Evolutionary conservation across 2,113 vertebrate genomes (phyloP).

Genomic region (Ailuropoda melanoleuca): DNA sequence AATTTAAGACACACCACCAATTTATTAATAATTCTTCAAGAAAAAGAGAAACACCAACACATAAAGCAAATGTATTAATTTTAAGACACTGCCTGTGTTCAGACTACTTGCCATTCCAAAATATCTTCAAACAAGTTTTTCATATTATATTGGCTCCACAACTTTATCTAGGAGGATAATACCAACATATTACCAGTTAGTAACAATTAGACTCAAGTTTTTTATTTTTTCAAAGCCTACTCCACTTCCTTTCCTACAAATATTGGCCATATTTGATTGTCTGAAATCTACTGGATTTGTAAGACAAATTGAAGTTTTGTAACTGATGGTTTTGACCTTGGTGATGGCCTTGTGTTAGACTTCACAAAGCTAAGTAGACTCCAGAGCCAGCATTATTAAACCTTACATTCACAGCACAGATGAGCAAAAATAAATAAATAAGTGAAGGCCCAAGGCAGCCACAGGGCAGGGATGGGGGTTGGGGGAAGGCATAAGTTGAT

Average conservation of each 20-base stretch:
- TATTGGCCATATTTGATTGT: slow-evolving; percentile 10
- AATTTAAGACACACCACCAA: neutral
- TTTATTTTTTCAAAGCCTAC: neutral
- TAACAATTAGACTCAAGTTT: neutral
- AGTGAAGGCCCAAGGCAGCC: neutral
- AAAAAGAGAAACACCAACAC: neutral
- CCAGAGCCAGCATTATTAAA: slow-evolving; percentile 55
- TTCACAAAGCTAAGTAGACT: slow-evolving; percentile 66
- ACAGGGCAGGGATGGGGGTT: neutral
- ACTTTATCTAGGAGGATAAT: neutral
- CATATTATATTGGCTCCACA: neutral
- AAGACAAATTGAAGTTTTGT: slow-evolving; percentile 62
- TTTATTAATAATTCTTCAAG: neutral
- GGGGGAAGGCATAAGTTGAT: slow-evolving; percentile 47
- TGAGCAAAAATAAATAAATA: slow-evolving; percentile 69
- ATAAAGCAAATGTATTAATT: neutral
- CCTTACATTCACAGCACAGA: slow-evolving; percentile 50
- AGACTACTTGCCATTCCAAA: neutral
- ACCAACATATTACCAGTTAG: neutral
- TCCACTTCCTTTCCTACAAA: neutral
- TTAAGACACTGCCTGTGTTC: neutral
- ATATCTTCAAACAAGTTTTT: neutral
- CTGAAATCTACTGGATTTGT: slow-evolving; percentile 46
- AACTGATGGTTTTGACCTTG: slow-evolving; percentile 78
- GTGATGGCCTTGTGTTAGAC: slow-evolving; percentile 71